These are phyloP conservation scores for Lycocerus yunnanus DNA, from an alignment of 2,888 invertebrate species.

Conservation along the genomic window DNA sequence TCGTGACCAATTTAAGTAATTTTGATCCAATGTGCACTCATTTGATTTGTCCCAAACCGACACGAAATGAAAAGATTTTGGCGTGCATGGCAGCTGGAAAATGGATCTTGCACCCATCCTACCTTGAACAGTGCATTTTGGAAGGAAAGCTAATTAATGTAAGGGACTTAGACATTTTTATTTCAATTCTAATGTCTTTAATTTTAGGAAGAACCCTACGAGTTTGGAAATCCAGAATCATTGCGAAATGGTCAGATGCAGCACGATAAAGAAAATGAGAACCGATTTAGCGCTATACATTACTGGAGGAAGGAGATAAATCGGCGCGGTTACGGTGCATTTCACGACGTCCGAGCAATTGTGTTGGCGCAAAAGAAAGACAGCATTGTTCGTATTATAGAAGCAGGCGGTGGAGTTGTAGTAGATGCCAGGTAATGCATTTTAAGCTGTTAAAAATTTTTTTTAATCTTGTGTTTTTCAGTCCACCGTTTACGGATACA, in stretches of 20 bases:
- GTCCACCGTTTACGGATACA: slow-evolving; percentile 61
- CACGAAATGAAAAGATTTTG: slow-evolving; percentile 86
- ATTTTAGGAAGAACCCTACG: slow-evolving; percentile 76
- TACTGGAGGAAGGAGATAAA: slow-evolving; percentile 70
- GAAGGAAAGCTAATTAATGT: slow-evolving; percentile 69
- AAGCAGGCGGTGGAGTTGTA: slow-evolving; percentile 77
- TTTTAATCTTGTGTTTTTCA: slow-evolving; percentile 42
- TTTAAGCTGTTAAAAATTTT: too few relatives aligned
- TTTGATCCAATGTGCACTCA: slow-evolving; percentile 75
- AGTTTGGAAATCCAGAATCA: slow-evolving; percentile 81
- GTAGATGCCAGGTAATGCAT: slow-evolving; percentile 65
- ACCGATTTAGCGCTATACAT: slow-evolving; percentile 63
- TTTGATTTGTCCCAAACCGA: slow-evolving; percentile 73
- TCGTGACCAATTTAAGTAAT: slow-evolving; percentile 59
- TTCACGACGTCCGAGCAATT: slow-evolving; percentile 60
- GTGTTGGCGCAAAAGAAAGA: slow-evolving; percentile 64
- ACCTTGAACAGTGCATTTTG: slow-evolving; percentile 69
- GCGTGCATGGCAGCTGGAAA: slow-evolving; percentile 85
- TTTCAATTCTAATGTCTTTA: not conserved
- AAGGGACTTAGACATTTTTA: slow-evolving; percentile 20
- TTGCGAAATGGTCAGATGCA: slow-evolving; percentile 57
- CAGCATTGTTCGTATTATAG: slow-evolving; percentile 71
- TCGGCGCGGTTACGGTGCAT: slow-evolving; percentile 53
- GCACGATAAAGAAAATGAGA: slow-evolving; percentile 49
- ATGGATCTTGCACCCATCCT: slow-evolving; percentile 85